These are phyloP conservation scores for Solea solea DNA, from an alignment of 2,113 vertebrate genomes.

Conservation along the genomic window DNA sequence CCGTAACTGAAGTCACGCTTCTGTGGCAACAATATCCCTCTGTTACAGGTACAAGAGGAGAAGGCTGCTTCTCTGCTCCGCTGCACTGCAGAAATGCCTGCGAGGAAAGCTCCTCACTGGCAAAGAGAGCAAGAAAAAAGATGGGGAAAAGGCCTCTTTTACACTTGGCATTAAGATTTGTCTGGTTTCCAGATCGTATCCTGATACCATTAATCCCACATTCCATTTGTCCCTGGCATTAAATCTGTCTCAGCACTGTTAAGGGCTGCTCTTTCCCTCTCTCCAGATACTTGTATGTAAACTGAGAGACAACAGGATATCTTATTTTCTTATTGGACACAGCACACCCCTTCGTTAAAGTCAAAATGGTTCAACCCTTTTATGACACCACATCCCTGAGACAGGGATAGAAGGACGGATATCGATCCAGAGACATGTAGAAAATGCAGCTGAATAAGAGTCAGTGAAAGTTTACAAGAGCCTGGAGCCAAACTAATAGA, in stretches of 20 bases:
- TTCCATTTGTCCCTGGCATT: conserved; percentile 33
- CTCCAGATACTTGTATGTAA: conserved; percentile 29
- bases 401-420: neutral
- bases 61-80: conserved; percentile 48
- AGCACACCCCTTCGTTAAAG: neutral
- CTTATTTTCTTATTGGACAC: conserved; percentile 15
- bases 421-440: no score
- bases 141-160: conserved; percentile 12
- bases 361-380: neutral
- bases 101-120: conserved; percentile 24
- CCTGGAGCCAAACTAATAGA: no score
- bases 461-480: no score
- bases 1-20: conserved; percentile 52
- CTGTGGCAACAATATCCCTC: conserved; percentile 64
- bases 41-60: conserved; percentile 53
- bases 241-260: conserved; percentile 17
- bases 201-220: conserved; percentile 45
- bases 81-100: conserved; percentile 57
- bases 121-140: conserved; percentile 6
- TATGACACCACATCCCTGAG: conserved; percentile 1
- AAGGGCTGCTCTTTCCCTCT: conserved; percentile 11
- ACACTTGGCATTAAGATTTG: conserved; percentile 45
- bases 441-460: no score
- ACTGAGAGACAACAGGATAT: conserved; percentile 23
- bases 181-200: conserved; percentile 44